Conservation (phyloP, 2,888 invertebrate species). For the Zaprionus lineosus region DNA sequence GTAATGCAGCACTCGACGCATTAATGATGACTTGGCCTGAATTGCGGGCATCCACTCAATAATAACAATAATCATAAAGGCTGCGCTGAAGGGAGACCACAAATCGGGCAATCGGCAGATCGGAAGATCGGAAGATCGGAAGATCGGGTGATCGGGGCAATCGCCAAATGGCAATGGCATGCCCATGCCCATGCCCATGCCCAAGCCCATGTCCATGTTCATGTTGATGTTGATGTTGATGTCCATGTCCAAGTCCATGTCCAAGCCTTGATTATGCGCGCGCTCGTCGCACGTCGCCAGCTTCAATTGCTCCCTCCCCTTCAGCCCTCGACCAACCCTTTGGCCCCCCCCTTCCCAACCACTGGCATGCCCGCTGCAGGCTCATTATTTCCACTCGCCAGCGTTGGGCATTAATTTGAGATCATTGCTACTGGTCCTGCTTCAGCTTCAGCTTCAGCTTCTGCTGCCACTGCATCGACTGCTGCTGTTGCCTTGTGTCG, state of each 20-base stretch:
- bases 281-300: slow-evolving; percentile 60
- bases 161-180: no score
- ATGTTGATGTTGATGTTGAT: slow-evolving; percentile 28
- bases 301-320: slow-evolving; percentile 33
- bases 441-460: slow-evolving; percentile 19
- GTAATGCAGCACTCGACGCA: slow-evolving; percentile 67
- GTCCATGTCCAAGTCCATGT: slow-evolving; percentile 37
- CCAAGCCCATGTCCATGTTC: slow-evolving; percentile 10
- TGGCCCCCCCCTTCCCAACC: slow-evolving; percentile 3
- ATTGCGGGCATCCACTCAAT: slow-evolving; percentile 72
- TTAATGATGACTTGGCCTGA: slow-evolving; percentile 76
- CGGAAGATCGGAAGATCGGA: no score
- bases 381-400: slow-evolving; percentile 72
- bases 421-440: slow-evolving; percentile 68
- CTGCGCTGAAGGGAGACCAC: slow-evolving; percentile 38
- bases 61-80: slow-evolving; percentile 79
- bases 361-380: slow-evolving; percentile 29
- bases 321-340: not conserved
- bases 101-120: no score
- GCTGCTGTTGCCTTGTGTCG: slow-evolving; percentile 11
- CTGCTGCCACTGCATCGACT: slow-evolving; percentile 3
- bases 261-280: slow-evolving; percentile 73
- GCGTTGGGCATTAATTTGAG: slow-evolving; percentile 71
- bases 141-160: no score
- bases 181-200: slow-evolving; percentile 27